phyloP scores from a whole-genome alignment of 1,140 invertebrate species.

The Reticulitermes speratus region DNA sequence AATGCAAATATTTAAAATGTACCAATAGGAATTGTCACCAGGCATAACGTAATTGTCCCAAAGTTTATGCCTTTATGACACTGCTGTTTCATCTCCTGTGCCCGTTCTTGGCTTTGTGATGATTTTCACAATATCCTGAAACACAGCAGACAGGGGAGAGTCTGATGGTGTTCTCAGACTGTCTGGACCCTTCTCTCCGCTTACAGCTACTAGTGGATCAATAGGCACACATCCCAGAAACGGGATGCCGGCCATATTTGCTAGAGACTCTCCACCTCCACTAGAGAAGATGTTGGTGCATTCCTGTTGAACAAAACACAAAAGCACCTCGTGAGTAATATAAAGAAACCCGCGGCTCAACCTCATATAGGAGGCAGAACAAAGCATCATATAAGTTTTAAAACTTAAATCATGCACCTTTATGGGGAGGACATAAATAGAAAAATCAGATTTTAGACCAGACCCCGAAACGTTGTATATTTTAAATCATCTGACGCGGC shows the following conservation, averaged over 20 bases:
- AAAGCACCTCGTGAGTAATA: neutral
- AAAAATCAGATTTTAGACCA: no score
- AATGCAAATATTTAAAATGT: no score
- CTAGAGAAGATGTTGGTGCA: slow-evolving; percentile 86
- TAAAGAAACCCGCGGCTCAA: no score
- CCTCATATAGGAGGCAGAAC: neutral
- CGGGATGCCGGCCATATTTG: slow-evolving; percentile 69
- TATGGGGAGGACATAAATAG: no score
- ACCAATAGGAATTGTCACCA: no score
- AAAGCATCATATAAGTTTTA: no score
- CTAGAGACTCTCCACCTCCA: slow-evolving; percentile 79
- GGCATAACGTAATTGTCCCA: no score
- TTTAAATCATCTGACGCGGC: no score
- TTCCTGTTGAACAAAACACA: slow-evolving; percentile 43
- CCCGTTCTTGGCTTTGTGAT: neutral
- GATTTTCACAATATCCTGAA: neutral
- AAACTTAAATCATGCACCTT: no score
- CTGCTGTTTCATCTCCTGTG: neutral
- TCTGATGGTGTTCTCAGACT: slow-evolving; percentile 67
- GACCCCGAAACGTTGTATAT: no score
- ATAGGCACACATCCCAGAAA: slow-evolving; percentile 83
- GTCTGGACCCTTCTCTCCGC: slow-evolving; percentile 70
- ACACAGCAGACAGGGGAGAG: slow-evolving; percentile 51
- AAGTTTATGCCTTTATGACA: no score
- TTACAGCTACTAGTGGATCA: slow-evolving; percentile 71